Percentiles rank a stretch among this genome's conserved stretches.
Conservation (phyloP, 2,888 invertebrate species). For the Gymnoscelis rufifasciata region DNA sequence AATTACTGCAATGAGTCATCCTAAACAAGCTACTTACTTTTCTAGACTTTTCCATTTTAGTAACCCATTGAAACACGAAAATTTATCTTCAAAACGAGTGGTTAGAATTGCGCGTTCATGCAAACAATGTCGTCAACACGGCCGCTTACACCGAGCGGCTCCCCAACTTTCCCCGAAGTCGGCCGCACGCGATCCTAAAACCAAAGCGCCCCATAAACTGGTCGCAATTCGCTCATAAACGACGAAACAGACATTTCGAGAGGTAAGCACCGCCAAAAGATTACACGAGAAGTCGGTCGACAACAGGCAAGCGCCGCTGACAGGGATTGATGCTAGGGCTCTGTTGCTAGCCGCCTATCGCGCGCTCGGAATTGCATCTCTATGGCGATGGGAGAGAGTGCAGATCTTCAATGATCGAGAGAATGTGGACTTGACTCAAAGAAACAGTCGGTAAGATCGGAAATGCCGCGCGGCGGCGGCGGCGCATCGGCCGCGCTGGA, state of each 20-base stretch:
- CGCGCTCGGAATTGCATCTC: slow-evolving; percentile 29
- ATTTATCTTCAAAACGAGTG: too few relatives aligned
- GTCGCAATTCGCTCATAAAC: slow-evolving; percentile 35
- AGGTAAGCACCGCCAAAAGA: slow-evolving; percentile 42
- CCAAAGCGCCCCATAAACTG: slow-evolving; percentile 31
- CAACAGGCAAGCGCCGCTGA: slow-evolving; percentile 38
- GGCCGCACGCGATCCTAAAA: slow-evolving; percentile 1
- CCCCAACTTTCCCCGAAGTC: slow-evolving; percentile 15
- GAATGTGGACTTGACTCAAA: too few relatives aligned
- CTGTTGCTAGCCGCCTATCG: slow-evolving; percentile 48
- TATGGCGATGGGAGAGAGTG: slow-evolving; percentile 26
- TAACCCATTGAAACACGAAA: neutral
- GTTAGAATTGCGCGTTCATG: slow-evolving; percentile 19
- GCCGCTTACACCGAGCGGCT: slow-evolving; percentile 6
- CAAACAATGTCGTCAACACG: slow-evolving; percentile 18
- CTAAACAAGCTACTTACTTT: slow-evolving; percentile 28
- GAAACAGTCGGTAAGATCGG: slow-evolving; percentile 24
- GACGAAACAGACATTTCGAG: slow-evolving; percentile 34
- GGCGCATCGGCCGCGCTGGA: too few relatives aligned
- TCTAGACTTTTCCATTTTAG: slow-evolving; percentile 9
- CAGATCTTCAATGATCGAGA: slow-evolving; percentile 24
- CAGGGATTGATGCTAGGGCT: slow-evolving; percentile 45
- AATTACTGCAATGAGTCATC: slow-evolving; percentile 35
- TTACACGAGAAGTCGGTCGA: slow-evolving; percentile 43
- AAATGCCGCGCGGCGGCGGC: slow-evolving; percentile 20